Evolutionary conservation across 1,140 invertebrate genomes (phyloP).

Genomic region (Pseudomyrmex concolor): DNA sequence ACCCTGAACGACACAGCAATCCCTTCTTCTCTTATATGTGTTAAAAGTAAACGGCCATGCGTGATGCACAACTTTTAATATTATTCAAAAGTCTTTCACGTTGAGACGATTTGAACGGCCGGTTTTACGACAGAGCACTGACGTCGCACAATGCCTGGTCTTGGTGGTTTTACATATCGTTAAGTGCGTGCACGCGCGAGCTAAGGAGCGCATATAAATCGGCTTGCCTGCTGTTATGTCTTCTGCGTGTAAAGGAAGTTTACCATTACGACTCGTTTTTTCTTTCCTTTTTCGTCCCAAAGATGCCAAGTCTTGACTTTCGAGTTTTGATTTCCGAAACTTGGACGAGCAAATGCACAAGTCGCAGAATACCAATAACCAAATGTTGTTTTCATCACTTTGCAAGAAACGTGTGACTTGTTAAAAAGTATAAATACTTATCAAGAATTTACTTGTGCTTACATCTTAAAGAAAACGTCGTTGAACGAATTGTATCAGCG

Average conservation of each 20-base stretch:
- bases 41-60: conserved; percentile 30
- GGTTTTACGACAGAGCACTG: conserved; percentile 76
- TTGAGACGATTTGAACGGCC: conserved; percentile 68
- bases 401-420: too few species aligned
- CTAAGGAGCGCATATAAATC: conserved; percentile 79
- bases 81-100: conserved; percentile 76
- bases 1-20: conserved; percentile 1
- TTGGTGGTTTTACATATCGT: conserved; percentile 80
- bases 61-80: conserved; percentile 68
- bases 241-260: conserved; percentile 72
- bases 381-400: too few species aligned
- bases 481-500: too few species aligned
- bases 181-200: conserved; percentile 74
- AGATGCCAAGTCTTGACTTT: too few species aligned
- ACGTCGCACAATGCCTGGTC: conserved; percentile 69
- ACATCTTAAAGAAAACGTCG: not conserved
- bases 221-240: conserved; percentile 78
- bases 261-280: conserved; percentile 56
- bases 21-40: not conserved
- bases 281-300: not conserved
- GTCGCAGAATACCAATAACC: too few species aligned
- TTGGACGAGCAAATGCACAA: too few species aligned
- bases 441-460: not conserved
- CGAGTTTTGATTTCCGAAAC: conserved; percentile 12
- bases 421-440: too few species aligned